These are phyloP conservation scores for Gorsachius goisagi DNA, from an alignment of 2,113 vertebrate genomes.

Conservation along the genomic window DNA sequence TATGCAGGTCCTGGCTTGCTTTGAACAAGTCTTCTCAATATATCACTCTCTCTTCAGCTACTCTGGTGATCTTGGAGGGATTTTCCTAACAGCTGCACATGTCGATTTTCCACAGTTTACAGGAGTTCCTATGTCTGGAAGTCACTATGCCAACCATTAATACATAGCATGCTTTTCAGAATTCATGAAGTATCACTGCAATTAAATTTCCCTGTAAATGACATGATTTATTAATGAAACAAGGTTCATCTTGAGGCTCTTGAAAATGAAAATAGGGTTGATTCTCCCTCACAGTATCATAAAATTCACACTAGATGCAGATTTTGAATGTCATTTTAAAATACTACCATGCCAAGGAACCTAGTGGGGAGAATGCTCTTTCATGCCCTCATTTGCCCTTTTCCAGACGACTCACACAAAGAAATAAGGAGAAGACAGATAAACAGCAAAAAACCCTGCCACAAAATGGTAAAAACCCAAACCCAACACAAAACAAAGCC, in stretches of 20 bases:
- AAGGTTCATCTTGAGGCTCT: slow-evolving; percentile 2
- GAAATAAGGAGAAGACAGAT: not conserved
- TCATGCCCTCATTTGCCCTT: not conserved
- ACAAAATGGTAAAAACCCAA: not conserved
- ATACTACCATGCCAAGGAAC: not conserved
- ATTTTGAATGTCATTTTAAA: slow-evolving; percentile 14
- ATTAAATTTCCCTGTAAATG: slow-evolving; percentile 43
- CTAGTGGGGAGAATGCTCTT: not conserved
- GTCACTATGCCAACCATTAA: slow-evolving; percentile 3
- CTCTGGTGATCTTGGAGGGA: not conserved
- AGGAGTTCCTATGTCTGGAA: not conserved
- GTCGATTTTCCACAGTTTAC: not conserved
- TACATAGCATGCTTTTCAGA: slow-evolving; percentile 16
- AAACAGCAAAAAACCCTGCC: not conserved
- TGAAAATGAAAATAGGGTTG: slow-evolving; percentile 28
- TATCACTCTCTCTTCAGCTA: not conserved
- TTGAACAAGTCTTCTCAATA: not conserved
- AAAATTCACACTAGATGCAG: not conserved
- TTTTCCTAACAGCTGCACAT: not conserved
- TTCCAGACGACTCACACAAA: not conserved
- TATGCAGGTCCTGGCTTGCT: not conserved
- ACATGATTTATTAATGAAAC: slow-evolving; percentile 57
- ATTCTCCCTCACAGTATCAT: not conserved
- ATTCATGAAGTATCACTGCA: slow-evolving; percentile 34
- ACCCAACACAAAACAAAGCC: not conserved